Evolutionary conservation across 2,113 vertebrate genomes (phyloP).

Genomic region (Lasiurus cinereus): DNA sequence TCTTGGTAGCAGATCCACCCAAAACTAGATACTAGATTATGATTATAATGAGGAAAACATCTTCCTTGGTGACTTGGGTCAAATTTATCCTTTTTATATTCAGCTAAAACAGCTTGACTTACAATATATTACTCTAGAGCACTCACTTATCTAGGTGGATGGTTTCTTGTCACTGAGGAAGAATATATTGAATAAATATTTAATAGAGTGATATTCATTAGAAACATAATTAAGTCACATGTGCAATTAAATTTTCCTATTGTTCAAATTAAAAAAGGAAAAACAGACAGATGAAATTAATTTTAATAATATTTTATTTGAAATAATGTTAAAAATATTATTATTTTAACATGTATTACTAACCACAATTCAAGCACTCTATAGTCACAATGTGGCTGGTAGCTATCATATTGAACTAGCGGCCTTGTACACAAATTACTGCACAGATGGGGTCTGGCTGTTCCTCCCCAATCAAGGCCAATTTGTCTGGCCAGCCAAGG

Average conservation of each 20-base stretch:
- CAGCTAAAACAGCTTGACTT: background rate
- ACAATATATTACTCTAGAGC: background rate
- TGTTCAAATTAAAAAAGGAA: background rate
- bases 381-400: background rate
- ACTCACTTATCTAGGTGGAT: background rate
- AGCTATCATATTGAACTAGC: background rate
- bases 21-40: background rate
- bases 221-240: background rate
- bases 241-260: background rate
- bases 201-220: background rate
- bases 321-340: background rate
- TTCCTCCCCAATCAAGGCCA: too few species aligned
- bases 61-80: background rate
- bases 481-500: too few species aligned
- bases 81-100: background rate
- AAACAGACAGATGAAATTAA: background rate
- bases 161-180: background rate
- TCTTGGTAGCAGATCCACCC: background rate
- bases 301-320: conserved; percentile 14
- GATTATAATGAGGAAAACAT: background rate
- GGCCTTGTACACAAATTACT: too few species aligned
- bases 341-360: background rate
- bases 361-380: background rate
- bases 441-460: too few species aligned
- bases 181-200: background rate